These are phyloP conservation scores for Saxidomus purpurata DNA, from an alignment of 1,140 invertebrate species.

Conservation along the genomic window DNA sequence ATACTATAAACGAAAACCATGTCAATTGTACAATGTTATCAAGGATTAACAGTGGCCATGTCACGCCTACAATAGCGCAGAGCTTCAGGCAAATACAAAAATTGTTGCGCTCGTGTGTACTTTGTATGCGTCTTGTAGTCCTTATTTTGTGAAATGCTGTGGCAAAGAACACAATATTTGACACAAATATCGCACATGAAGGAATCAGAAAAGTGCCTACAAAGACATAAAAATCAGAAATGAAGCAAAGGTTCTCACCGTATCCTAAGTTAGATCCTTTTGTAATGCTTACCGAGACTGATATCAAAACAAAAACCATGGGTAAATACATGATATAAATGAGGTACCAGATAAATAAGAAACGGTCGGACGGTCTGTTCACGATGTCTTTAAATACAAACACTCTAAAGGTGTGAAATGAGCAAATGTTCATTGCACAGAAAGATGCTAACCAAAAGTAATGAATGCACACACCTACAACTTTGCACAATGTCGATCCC, in stretches of 20 bases:
- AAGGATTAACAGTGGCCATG: slow-evolving; percentile 88
- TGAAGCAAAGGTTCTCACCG: slow-evolving; percentile 60
- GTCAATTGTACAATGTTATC: slow-evolving; percentile 86
- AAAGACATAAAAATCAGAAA: slow-evolving; percentile 36
- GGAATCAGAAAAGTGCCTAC: slow-evolving; percentile 53
- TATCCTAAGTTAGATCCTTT: slow-evolving; percentile 49
- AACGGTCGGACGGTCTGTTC: not conserved
- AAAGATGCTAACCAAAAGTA: slow-evolving; percentile 96
- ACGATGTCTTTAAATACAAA: slow-evolving; percentile 71
- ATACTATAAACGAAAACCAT: slow-evolving; percentile 87
- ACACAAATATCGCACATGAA: slow-evolving; percentile 36
- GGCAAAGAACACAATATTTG: slow-evolving; percentile 66
- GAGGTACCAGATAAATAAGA: slow-evolving; percentile 27
- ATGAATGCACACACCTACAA: slow-evolving; percentile 92
- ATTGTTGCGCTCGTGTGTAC: slow-evolving; percentile 4
- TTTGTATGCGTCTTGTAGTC: not conserved
- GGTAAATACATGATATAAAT: slow-evolving; percentile 15
- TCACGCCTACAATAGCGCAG: slow-evolving; percentile 87
- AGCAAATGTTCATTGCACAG: slow-evolving; percentile 98
- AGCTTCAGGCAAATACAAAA: slow-evolving; percentile 66
- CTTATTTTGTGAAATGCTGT: slow-evolving; percentile 39
- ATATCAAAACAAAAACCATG: not conserved
- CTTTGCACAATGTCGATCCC: slow-evolving; percentile 76
- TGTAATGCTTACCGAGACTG: not conserved
- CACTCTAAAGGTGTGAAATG: slow-evolving; percentile 87